Base-by-base conservation (phyloP, 1,140 invertebrate genomes). In the Gryllus bimaculatus region DNA sequence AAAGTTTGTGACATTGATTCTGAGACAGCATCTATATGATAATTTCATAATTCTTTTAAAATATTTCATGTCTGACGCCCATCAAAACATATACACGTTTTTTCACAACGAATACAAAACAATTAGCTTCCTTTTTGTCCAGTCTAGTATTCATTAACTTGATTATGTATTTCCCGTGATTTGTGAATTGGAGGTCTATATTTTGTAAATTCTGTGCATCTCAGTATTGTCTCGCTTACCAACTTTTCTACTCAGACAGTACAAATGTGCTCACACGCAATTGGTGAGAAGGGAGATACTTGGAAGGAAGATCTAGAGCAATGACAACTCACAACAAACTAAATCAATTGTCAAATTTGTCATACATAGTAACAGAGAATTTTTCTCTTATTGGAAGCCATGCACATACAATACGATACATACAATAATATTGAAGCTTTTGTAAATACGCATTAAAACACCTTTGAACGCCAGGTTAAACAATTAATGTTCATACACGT, bases 381-480 rank as follows among this genome's bases (percentile, higher is more conserved):
- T 66, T 13, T 13, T 66, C 54, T 66, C 54, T 66, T 66, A 66
- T 3, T 66, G 54, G 54, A 66, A 66, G 54, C 54, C 54, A 66
- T 66, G 54, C 54, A 66, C 54, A 66, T 66, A 66, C 54, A 7
- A 66, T 66, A 66, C 54, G 54, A 66, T 66, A 66, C 54, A 66
- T 66, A 66, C 54, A 66, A 66, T 18, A 66, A 66, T 66, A 66
- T 66, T 66, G 54, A 66, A 66, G 54, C 54, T 3, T 66, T 66
- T 66, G 54, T 66, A 66, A 66, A 66, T 66, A 66, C 54, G 54
- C 54, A 13, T 66, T 66, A 66, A 66, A 66, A 66, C 54, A 66
- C 54, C 10, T 66, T 66, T 10, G 10, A 18, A 66, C 10, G 10
- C 18, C 54, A 66, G 10, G 10, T 66, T 66, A 66, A 66, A 66